phyloP scores from a whole-genome alignment of 2,797 vertebrate species.

The Cyprinella venusta region DNA sequence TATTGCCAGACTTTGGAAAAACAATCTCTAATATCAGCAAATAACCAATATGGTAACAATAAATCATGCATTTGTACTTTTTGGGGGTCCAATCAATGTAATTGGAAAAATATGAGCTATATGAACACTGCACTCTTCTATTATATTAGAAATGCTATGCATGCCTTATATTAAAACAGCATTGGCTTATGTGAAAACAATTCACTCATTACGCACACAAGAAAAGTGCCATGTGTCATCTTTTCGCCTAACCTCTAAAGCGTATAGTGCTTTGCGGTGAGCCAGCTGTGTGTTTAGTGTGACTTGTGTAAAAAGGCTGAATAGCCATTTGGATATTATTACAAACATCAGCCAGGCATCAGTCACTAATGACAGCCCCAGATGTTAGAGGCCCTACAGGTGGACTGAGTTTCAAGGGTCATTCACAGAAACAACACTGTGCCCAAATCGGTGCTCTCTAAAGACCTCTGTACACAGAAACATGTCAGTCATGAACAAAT shows the following conservation, averaged over 20 bases:
- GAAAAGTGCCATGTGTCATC: background rate
- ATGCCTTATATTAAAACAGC: background rate
- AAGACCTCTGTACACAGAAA: conserved; percentile 29
- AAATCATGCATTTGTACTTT: background rate
- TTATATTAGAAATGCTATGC: background rate
- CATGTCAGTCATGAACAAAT: background rate
- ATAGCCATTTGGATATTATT: conserved; percentile 50
- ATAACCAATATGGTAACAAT: background rate
- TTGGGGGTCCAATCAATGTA: background rate
- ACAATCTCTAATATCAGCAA: background rate
- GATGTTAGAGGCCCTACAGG: conserved; percentile 73
- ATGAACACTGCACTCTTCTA: conserved; percentile 14
- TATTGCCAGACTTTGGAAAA: background rate
- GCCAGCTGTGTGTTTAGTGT: conserved; percentile 30
- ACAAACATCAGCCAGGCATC: conserved; percentile 64
- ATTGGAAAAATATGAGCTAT: conserved; percentile 9
- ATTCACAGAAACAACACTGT: conserved; percentile 64
- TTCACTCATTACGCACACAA: background rate
- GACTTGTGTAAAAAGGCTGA: conserved; percentile 37
- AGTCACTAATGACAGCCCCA: conserved; percentile 84
- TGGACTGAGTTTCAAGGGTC: conserved; percentile 59
- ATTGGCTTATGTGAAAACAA: conserved; percentile 9
- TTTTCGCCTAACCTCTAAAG: conserved; percentile 6
- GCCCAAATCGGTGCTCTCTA: conserved; percentile 65
- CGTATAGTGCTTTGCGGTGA: conserved; percentile 1